Evolutionary conservation across 2,888 invertebrate genomes (phyloP).

Genomic region (Hirtodrosophila histrioides): DNA sequence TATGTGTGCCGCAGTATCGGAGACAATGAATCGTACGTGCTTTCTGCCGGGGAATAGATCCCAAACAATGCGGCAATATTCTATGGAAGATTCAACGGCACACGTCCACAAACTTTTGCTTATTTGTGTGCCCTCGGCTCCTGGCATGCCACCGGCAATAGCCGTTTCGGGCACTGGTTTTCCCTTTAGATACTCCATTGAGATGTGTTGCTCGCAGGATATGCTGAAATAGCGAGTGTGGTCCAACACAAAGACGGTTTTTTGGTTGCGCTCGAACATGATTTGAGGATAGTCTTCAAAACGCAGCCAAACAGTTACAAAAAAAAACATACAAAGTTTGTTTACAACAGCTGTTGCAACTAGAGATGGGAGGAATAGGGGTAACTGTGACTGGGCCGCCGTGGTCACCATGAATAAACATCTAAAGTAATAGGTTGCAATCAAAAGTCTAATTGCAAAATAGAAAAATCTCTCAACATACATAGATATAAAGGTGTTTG

Average conservation of each 20-base stretch:
- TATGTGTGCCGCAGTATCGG: conserved; percentile 93
- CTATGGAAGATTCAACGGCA: conserved; percentile 96
- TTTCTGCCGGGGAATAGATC: conserved; percentile 97
- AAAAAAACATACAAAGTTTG: conserved; percentile 21
- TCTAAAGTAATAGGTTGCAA: too few species aligned
- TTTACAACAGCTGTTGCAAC: conserved; percentile 46
- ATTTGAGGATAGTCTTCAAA: not conserved
- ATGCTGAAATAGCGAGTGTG: conserved; percentile 96
- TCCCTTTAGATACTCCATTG: conserved; percentile 84
- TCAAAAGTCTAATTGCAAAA: too few species aligned
- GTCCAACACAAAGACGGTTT: conserved; percentile 97
- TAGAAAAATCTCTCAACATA: too few species aligned
- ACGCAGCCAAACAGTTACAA: not conserved
- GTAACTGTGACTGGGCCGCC: not conserved
- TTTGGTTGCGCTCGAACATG: conserved; percentile 89
- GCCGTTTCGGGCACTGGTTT: conserved; percentile 84
- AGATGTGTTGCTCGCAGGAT: conserved; percentile 83
- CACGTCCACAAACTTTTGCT: conserved; percentile 98
- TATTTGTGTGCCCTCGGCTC: conserved; percentile 86
- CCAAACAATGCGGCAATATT: conserved; percentile 98
- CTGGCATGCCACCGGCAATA: conserved; percentile 9
- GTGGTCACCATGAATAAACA: not conserved
- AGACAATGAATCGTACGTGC: conserved; percentile 93
- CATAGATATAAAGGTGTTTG: too few species aligned
- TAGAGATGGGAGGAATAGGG: conserved; percentile 21